A percentile compares a stretch with the other conserved stretches of the same genome.
These are phyloP conservation scores for Brachionichthys hirsutus DNA, from an alignment of 2,113 vertebrate species.

Conservation along the genomic window DNA sequence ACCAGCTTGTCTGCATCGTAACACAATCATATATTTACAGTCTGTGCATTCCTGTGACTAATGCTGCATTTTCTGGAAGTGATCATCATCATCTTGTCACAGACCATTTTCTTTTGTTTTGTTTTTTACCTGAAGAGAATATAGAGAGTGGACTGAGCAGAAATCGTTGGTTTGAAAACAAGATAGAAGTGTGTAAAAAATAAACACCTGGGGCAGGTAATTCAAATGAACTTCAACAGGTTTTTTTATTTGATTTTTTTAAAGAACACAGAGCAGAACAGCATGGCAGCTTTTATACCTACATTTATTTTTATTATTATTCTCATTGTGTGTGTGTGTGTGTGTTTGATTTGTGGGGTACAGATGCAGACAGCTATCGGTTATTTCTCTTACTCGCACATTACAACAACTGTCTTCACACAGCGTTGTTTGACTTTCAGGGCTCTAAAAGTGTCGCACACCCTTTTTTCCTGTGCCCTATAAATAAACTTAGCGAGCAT, in stretches of 20 bases:
- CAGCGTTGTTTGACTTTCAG: neutral
- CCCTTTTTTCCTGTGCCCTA: neutral
- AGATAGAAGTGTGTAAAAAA: constrained; percentile 1
- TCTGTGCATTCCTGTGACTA: constrained; percentile 46
- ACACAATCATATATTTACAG: constrained; percentile 15
- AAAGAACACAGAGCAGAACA: too few species aligned
- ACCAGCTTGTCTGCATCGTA: too few species aligned
- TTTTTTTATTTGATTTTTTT: constrained; percentile 43
- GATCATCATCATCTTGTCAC: constrained; percentile 10
- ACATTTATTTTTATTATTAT: too few species aligned
- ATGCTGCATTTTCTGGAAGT: constrained; percentile 50
- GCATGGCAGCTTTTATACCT: neutral
- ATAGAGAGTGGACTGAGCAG: constrained; percentile 28
- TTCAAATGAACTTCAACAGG: neutral
- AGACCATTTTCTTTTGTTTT: too few species aligned
- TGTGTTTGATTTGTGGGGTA: neutral
- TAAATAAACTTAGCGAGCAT: neutral
- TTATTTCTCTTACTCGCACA: constrained; percentile 2
- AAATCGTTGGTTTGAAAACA: too few species aligned
- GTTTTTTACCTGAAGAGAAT: constrained; percentile 25
- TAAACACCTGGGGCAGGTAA: neutral
- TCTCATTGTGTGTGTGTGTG: constrained; percentile 6
- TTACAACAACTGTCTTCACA: too few species aligned
- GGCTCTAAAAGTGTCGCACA: neutral
- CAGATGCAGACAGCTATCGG: neutral